Percentiles rank a stretch among this genome's conserved stretches.
These are phyloP conservation scores for Tenualosa thibaudeaui DNA, from an alignment of 2,797 vertebrate genomes.

Conservation along the genomic window DNA sequence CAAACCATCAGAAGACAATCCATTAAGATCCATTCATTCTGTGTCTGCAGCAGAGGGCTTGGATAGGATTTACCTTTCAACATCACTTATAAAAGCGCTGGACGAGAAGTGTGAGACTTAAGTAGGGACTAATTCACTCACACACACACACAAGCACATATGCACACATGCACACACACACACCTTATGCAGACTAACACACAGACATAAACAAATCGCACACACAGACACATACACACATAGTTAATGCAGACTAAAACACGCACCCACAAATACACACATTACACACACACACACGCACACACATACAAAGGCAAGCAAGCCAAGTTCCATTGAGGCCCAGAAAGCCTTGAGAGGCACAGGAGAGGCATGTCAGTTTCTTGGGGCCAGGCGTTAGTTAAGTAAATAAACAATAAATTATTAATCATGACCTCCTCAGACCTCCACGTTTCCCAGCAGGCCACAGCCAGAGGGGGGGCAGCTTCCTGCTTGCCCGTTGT, in stretches of 20 bases:
- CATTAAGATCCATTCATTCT: not conserved
- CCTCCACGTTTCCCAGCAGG: slow-evolving; percentile 32
- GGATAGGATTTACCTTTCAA: slow-evolving; percentile 4
- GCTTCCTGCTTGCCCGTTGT: not conserved
- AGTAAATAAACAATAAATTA: slow-evolving; percentile 51
- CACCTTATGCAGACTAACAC: not conserved
- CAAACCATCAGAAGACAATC: not conserved
- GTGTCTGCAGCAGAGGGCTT: not conserved
- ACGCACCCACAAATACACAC: not conserved
- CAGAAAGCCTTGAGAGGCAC: not conserved
- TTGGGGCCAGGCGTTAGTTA: slow-evolving; percentile 38
- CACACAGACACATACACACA: not conserved
- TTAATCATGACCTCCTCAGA: slow-evolving; percentile 45
- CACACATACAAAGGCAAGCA: not conserved
- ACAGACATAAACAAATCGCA: not conserved
- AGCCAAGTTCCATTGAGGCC: not conserved
- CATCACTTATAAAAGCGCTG: not conserved
- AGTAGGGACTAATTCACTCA: not conserved
- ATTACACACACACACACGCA: not conserved
- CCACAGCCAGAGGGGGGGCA: slow-evolving; percentile 12
- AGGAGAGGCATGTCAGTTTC: not conserved
- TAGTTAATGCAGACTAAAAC: not conserved
- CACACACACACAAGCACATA: not conserved
- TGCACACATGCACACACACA: not conserved
- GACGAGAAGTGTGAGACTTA: not conserved